Evolutionary conservation across 2,888 invertebrate species (phyloP).

Genomic region (Tiliacea aurago): DNA sequence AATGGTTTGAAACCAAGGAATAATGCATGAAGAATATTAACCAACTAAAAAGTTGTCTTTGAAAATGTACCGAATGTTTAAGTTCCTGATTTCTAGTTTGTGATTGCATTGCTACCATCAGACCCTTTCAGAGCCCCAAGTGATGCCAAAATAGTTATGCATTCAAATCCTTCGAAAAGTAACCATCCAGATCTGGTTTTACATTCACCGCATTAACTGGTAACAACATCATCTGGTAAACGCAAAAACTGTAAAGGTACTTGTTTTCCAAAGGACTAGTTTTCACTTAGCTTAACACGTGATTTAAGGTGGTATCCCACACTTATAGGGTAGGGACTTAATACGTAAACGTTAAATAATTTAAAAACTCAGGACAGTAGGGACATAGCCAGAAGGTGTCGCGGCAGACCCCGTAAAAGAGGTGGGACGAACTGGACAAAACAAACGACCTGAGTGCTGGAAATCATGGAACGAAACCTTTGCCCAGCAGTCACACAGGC

Average conservation of each 20-base stretch:
- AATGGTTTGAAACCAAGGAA: not conserved
- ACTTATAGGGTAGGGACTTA: not conserved
- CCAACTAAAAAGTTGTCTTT: constrained; percentile 4
- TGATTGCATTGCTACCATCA: not conserved
- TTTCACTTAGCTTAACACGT: not conserved
- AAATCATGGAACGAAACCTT: not conserved
- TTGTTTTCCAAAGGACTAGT: not conserved
- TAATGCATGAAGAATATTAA: not conserved
- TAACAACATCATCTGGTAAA: not conserved
- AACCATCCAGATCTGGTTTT: not conserved
- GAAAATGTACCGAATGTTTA: not conserved
- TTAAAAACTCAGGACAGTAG: no score
- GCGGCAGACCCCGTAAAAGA: not conserved
- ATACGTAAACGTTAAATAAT: not conserved
- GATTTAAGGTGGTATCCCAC: not conserved
- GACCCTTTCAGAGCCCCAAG: not conserved
- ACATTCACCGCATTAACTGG: not conserved
- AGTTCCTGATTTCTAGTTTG: not conserved
- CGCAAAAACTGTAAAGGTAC: not conserved
- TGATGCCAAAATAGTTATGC: no score
- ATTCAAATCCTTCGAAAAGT: not conserved
- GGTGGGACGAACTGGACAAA: no score
- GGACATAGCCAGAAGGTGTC: not conserved
- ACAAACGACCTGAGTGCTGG: not conserved
- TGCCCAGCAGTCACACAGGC: not conserved